A percentile compares a stretch with the other conserved stretches of the same genome.
Conservation (phyloP, 2,113 vertebrate species). For the Tautogolabrus adspersus region DNA sequence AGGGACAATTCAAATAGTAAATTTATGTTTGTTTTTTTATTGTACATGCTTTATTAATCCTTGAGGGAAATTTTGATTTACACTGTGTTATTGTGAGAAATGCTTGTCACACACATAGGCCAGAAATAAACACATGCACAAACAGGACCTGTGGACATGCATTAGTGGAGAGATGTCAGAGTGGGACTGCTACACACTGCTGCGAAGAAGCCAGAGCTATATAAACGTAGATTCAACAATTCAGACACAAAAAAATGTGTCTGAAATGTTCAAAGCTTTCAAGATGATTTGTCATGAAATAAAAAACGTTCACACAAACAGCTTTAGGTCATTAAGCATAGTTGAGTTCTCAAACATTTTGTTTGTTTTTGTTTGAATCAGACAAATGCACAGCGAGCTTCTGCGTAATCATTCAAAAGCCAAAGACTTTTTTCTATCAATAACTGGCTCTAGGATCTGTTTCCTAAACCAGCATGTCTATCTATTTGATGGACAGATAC, state of each 20-base stretch:
- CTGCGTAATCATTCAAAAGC: background rate
- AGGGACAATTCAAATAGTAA: too few species aligned
- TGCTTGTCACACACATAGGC: too few species aligned
- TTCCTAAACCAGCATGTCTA: background rate
- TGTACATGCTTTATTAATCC: too few species aligned
- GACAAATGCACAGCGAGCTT: background rate
- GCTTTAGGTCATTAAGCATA: background rate
- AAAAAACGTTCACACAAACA: conserved; percentile 5
- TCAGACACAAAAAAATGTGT: background rate
- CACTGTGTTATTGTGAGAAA: too few species aligned
- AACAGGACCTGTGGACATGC: too few species aligned
- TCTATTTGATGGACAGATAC: conserved; percentile 8
- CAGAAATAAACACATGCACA: too few species aligned
- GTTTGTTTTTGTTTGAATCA: background rate
- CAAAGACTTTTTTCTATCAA: background rate
- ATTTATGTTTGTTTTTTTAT: too few species aligned
- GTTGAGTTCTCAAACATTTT: background rate
- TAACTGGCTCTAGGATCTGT: background rate
- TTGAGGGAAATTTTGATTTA: too few species aligned
- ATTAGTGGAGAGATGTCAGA: too few species aligned
- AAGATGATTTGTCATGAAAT: background rate
- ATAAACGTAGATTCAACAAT: too few species aligned
- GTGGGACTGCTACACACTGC: too few species aligned
- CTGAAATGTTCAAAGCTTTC: background rate
- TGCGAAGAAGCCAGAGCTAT: too few species aligned